These are phyloP conservation scores for Candidula unifasciata DNA, from an alignment of 2,888 invertebrate genomes.

Conservation along the genomic window DNA sequence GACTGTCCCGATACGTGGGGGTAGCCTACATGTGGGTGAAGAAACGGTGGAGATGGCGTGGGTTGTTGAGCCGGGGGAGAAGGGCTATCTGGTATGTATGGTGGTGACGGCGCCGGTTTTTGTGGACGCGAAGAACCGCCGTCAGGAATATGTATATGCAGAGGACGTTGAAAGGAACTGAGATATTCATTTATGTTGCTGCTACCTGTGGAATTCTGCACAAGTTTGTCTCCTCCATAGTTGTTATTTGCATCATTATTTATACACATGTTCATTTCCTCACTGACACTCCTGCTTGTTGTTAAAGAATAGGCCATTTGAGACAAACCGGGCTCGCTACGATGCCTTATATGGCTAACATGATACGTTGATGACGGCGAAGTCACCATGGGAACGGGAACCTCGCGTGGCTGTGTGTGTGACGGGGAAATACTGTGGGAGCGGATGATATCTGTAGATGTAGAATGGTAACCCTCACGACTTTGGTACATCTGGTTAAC, in stretches of 20 bases:
- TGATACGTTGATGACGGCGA: not conserved
- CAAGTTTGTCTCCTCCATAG: not conserved
- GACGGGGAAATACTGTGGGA: slow-evolving; percentile 2
- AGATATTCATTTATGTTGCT: slow-evolving; percentile 28
- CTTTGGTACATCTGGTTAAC: not conserved
- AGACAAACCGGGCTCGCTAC: slow-evolving; percentile 5
- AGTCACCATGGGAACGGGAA: not conserved
- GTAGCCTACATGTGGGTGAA: not conserved
- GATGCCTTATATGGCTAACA: not conserved
- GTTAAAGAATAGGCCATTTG: not conserved
- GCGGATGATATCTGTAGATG: not conserved
- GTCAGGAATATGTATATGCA: slow-evolving; percentile 44
- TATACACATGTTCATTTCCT: too few species aligned
- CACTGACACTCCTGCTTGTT: not conserved
- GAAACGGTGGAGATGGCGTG: not conserved
- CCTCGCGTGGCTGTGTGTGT: not conserved
- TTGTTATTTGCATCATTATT: not conserved
- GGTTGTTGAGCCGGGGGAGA: not conserved
- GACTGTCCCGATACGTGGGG: not conserved
- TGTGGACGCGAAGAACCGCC: not conserved
- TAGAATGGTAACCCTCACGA: not conserved
- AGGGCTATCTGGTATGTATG: slow-evolving; percentile 1
- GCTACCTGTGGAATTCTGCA: not conserved
- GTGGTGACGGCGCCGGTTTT: slow-evolving; percentile 12
- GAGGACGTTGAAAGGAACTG: slow-evolving; percentile 32